Conservation (phyloP, 1,140 invertebrate species). For the Brachionus plicatilis region DNA sequence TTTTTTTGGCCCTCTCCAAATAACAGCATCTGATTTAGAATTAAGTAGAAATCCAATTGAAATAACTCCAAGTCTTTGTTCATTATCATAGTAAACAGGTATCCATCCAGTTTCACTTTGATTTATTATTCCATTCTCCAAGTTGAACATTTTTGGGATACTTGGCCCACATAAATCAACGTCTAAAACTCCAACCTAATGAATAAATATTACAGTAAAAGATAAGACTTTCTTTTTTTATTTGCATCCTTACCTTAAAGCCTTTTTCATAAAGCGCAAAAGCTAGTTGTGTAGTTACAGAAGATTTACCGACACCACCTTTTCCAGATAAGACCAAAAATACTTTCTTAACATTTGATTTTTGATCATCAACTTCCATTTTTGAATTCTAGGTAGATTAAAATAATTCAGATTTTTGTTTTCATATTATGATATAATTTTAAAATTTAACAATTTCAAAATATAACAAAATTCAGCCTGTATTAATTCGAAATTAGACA, state of each 20-base stretch:
- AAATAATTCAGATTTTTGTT: not conserved
- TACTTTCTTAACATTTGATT: slow-evolving; percentile 48
- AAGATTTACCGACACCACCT: slow-evolving; percentile 96
- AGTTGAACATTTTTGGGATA: slow-evolving; percentile 74
- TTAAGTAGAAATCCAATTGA: slow-evolving; percentile 86
- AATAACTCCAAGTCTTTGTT: slow-evolving; percentile 80
- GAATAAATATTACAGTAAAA: slow-evolving; percentile 60
- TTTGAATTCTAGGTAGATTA: not conserved
- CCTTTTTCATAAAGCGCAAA: slow-evolving; percentile 73
- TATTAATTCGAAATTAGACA: not conserved
- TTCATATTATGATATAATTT: slow-evolving; percentile 13
- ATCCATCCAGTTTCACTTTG: slow-evolving; percentile 63
- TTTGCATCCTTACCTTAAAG: slow-evolving; percentile 66
- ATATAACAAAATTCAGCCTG: not conserved
- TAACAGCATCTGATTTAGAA: slow-evolving; percentile 61
- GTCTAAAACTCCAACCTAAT: slow-evolving; percentile 86
- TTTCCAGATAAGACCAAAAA: slow-evolving; percentile 75
- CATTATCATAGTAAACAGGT: slow-evolving; percentile 76
- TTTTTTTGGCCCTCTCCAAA: slow-evolving; percentile 93
- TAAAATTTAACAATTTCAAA: not conserved
- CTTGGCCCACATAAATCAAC: slow-evolving; percentile 91
- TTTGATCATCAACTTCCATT: slow-evolving; percentile 25
- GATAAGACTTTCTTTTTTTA: slow-evolving; percentile 63
- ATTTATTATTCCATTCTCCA: slow-evolving; percentile 49
- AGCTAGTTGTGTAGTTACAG: slow-evolving; percentile 79